A percentile compares a stretch with the other conserved stretches of the same genome.
Evolutionary conservation across 2,888 invertebrate species (phyloP).

Genomic region (Synergus gifuensis): DNA sequence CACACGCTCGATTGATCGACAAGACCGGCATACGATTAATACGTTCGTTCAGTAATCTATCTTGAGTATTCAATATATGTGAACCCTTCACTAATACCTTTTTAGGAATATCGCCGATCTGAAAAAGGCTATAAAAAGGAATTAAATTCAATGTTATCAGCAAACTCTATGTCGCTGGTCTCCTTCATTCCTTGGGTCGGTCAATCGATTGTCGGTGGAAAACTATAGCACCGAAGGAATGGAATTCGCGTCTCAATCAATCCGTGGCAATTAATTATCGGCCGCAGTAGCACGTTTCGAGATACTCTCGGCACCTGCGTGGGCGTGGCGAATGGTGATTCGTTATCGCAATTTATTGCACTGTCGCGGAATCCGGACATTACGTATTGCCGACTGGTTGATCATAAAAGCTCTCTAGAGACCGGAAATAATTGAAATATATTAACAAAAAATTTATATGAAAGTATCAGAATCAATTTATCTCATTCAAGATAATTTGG

Average conservation of each 20-base stretch:
- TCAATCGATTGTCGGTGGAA: slow-evolving; percentile 22
- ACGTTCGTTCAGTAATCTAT: neutral
- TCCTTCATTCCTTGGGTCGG: slow-evolving; percentile 2
- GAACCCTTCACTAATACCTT: neutral
- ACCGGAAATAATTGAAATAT: neutral
- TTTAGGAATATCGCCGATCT: neutral
- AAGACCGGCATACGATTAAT: neutral
- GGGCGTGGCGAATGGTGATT: slow-evolving; percentile 58
- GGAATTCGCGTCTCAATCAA: slow-evolving; percentile 41
- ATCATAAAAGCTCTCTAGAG: neutral
- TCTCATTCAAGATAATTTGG: no score
- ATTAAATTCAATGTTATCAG: neutral
- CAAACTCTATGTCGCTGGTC: neutral
- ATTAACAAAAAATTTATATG: neutral
- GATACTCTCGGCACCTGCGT: slow-evolving; percentile 56
- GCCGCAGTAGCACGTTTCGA: slow-evolving; percentile 51
- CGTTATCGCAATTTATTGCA: slow-evolving; percentile 59
- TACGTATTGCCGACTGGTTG: neutral
- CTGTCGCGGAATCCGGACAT: slow-evolving; percentile 57
- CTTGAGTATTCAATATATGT: neutral
- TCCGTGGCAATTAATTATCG: slow-evolving; percentile 39
- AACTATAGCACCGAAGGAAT: slow-evolving; percentile 23
- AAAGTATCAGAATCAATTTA: no score
- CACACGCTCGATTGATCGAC: slow-evolving; percentile 30
- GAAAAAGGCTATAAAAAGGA: slow-evolving; percentile 7